These are phyloP conservation scores for Epinephelus lanceolatus DNA, from an alignment of 2,113 vertebrate genomes.

Conservation along the genomic window DNA sequence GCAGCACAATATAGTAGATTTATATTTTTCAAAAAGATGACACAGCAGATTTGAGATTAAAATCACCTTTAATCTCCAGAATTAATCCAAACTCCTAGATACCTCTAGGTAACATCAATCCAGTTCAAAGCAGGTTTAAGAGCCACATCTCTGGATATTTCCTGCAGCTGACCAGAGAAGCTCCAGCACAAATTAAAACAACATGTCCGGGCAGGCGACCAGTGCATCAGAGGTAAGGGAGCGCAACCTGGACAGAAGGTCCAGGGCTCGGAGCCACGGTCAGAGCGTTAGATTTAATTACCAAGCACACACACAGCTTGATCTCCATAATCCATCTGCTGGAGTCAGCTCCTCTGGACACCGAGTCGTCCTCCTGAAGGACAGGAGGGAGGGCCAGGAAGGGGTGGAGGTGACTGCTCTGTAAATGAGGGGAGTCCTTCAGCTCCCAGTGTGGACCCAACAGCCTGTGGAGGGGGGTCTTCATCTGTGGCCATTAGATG, in stretches of 20 bases:
- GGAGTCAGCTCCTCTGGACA: constrained; percentile 67
- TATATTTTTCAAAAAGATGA: not conserved
- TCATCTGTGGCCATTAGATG: constrained; percentile 64
- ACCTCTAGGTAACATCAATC: not conserved
- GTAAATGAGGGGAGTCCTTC: constrained; percentile 71
- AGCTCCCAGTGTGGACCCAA: constrained; percentile 48
- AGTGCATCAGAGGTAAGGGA: constrained; percentile 51
- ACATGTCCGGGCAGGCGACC: constrained; percentile 45
- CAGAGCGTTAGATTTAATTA: constrained; percentile 77
- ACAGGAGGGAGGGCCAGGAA: constrained; percentile 42
- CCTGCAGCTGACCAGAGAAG: constrained; percentile 39
- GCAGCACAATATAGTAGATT: not conserved
- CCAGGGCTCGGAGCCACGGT: constrained; percentile 60
- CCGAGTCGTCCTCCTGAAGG: constrained; percentile 67
- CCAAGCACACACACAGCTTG: constrained; percentile 74
- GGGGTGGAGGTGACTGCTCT: constrained; percentile 66
- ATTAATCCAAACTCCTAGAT: not conserved
- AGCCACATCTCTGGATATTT: not conserved
- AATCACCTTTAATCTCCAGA: constrained; percentile 1
- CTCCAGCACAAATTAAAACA: constrained; percentile 56
- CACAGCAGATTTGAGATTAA: not conserved
- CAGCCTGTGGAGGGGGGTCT: constrained; percentile 46
- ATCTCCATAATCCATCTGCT: constrained; percentile 79
- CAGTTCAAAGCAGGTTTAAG: constrained; percentile 14
- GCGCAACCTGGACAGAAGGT: constrained; percentile 71